Percentiles rank a stretch among this genome's conserved stretches.
Conservation (phyloP, 2,797 vertebrate species). For the Bovichtus diacanthus region DNA sequence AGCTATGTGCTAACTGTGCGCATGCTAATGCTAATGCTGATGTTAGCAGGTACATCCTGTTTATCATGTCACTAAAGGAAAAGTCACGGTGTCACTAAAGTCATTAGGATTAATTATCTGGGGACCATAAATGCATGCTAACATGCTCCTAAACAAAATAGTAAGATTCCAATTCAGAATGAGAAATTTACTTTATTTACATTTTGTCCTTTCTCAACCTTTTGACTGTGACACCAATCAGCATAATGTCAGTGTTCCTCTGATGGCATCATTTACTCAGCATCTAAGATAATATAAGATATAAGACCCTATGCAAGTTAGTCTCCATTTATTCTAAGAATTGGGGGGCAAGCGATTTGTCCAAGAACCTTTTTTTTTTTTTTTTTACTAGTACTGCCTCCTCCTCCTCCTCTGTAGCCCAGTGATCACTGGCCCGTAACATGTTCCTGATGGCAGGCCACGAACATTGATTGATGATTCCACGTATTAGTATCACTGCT, state of each 20-base stretch:
- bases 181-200: background rate
- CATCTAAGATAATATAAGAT: too few relatives aligned
- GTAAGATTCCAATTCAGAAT: too few relatives aligned
- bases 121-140: too few relatives aligned
- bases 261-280: background rate
- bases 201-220: background rate
- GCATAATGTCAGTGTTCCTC: background rate
- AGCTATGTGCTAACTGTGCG: background rate
- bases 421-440: constrained; percentile 63
- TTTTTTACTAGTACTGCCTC: too few relatives aligned
- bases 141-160: too few relatives aligned
- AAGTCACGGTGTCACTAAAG: too few relatives aligned
- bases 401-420: constrained; percentile 27
- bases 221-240: background rate
- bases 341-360: background rate
- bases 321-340: too few relatives aligned
- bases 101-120: too few relatives aligned
- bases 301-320: too few relatives aligned
- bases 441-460: constrained; percentile 44
- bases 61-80: too few relatives aligned
- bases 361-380: too few relatives aligned
- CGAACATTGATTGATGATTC: constrained; percentile 65
- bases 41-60: background rate
- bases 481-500: constrained; percentile 40
- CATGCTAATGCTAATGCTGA: background rate